Base-by-base conservation (phyloP, 64 coral and sea anemone species). In the Hydrozoanthus tunicans region DNA sequence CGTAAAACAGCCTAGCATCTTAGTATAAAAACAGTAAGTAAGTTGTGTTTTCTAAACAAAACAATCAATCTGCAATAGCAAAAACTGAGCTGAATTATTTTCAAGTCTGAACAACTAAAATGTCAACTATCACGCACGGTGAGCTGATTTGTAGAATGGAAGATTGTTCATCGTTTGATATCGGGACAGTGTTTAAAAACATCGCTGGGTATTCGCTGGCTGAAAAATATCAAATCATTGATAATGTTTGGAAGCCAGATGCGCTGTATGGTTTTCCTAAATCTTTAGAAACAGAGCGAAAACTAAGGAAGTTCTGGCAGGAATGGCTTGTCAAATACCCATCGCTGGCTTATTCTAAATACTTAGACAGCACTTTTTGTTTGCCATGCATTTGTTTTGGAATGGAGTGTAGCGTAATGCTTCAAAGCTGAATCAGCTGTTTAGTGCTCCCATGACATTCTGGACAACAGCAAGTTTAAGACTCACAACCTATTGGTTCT, bases 241-340 rank as follows among this genome's bases (percentile, higher is more conserved):
- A 20, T 20, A 25, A 59, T 89, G 55, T 76, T 77, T 89, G 62
- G 62, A 64, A 64, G 62, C 62, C 67, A 17, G 67, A 70, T 70
- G 20, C 67, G 14, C 67, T 70, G 17, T 70, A 23, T 7, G 4
- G 25, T 23, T 70, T 70, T 23, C 67, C 67, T 70, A 70, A 70
- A 70, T 23, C 67, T 23, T 70, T 20, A 20, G 20, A 20, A 20
- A 20, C 20, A 20, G 20, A 20, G 20, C 20, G 20, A 20, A 20
- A 20, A 20, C 20, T 20, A 20, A 20, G 20, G 20, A 20, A 20
- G 20, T 20, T 20, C 20, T 20, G 20, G 20, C 67, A 70, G 25
- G 67, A 70, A 23, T 70, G 17, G 17, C 67, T 70, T 0, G 17
- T 70, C n/a, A 70, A 23, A 26, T 70, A 23, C 17, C 5, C 67